Evolutionary conservation across 1,140 invertebrate genomes (phyloP).

Genomic region (Paraescarpia echinospica): DNA sequence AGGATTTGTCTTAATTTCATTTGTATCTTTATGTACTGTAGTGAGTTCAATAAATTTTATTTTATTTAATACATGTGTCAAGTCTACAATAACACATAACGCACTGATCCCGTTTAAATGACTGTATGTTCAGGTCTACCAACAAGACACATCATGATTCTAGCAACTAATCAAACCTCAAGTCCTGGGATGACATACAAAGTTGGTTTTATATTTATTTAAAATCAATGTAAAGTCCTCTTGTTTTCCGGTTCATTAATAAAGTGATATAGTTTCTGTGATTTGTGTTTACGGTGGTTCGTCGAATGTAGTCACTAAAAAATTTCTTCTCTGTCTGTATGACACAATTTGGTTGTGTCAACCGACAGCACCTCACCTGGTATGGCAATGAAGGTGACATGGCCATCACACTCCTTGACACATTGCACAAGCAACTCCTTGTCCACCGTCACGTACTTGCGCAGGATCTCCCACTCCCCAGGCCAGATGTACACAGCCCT

Average conservation of each 20-base stretch:
- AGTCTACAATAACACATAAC: too few relatives aligned
- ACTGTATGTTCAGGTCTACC: too few relatives aligned
- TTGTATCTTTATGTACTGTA: too few relatives aligned
- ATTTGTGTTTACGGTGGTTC: background rate
- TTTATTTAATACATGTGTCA: too few relatives aligned
- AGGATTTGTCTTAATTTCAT: too few relatives aligned
- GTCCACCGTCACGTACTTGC: constrained; percentile 8
- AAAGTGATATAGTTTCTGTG: background rate
- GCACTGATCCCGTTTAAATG: too few relatives aligned
- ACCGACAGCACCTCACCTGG: constrained; percentile 27
- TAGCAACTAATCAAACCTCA: background rate
- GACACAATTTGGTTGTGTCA: background rate
- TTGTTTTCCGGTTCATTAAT: background rate
- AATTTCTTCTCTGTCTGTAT: too few relatives aligned
- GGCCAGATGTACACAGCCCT: too few relatives aligned
- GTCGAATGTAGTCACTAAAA: too few relatives aligned
- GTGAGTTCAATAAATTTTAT: too few relatives aligned
- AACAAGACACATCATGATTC: background rate
- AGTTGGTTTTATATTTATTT: background rate
- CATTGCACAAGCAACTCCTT: background rate
- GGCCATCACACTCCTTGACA: background rate
- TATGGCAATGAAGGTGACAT: constrained; percentile 30
- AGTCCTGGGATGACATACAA: background rate
- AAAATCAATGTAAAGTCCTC: background rate
- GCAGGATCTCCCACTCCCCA: background rate